phyloP scores from a whole-genome alignment of 2,113 vertebrate species.

The crab-eating macaque (Macaca fascicularis) region DNA sequence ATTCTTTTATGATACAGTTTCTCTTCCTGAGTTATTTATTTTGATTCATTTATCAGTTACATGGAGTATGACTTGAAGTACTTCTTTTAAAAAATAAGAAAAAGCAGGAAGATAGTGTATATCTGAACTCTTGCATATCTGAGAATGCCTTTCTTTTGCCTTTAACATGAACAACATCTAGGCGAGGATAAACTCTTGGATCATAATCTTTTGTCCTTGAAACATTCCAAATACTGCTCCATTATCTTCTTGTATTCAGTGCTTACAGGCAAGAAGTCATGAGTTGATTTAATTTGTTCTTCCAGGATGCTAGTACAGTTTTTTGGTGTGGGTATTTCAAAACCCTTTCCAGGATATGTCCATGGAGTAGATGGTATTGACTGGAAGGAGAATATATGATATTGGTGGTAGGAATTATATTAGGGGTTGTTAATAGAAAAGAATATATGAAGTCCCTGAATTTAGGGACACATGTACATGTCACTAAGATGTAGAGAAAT shows the following conservation, averaged over 20 bases:
- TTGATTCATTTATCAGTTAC: background rate
- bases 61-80: background rate
- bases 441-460: background rate
- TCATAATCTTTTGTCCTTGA: background rate
- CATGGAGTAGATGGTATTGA: background rate
- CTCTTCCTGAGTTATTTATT: conserved; percentile 47
- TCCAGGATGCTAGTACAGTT: background rate
- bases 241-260: background rate
- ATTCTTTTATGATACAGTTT: background rate
- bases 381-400: background rate
- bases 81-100: conserved; percentile 11
- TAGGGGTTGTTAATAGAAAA: background rate
- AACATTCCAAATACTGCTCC: background rate
- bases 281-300: background rate
- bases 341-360: background rate
- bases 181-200: background rate
- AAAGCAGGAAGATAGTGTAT: background rate
- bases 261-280: background rate
- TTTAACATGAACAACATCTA: background rate
- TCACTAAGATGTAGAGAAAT: background rate
- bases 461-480: background rate
- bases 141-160: background rate
- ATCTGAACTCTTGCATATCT: background rate
- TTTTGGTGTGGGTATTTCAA: background rate
- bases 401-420: background rate